Base-by-base conservation (phyloP, 30 jellyfish, hydroid and myxozoan species). In the Hydractinia echinata region DNA sequence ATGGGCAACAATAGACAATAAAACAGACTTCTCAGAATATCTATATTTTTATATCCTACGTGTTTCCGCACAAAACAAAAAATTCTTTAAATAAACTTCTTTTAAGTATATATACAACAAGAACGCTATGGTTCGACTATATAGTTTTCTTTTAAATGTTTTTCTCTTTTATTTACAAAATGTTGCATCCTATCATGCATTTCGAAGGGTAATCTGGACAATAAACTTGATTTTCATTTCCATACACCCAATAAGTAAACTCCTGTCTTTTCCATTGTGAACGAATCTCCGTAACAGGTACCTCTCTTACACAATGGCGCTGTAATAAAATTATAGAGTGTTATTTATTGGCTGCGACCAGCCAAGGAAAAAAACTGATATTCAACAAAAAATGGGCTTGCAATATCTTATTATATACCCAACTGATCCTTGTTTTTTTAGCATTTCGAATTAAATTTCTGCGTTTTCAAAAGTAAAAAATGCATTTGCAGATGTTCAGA, bases 171-270 rank as follows among this genome's bases (percentile, higher is more conserved):
- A 71, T 55, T 61, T 84, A 89, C 90, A 89, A 64, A 81, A 89
- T 84, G 60, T 81, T 58, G 81, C 97, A 90, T n/a, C 97, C 95
- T 16, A 92, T 73, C 73, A 91, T 79, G 54, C 98, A 86, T 77
- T 86, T 92, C 72, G 84, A 87, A 8, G 96, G 96, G 66, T 87
- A 86, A 64, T 87, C 96, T 56, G 96, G 98, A 81, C 96, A 92
- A 54, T 86, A 87, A 50, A 92, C 96, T 54, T 82, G 86, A 74
- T 83, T 89, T 72, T 92, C 98, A 55, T 79, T 79, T 7, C 98
- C 96, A 58, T 82, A 92, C 21, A 86, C 96, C 98, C 98, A 92
- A 84, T 85, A 92, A 6, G 85, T 84, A 58, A 74, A 92, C 4
- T 85, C 89, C 79, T 86, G 78, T 67, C 87, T 94, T 54, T 87